Conservation (phyloP, 1,140 invertebrate species). For the Laupala kohalensis region DNA sequence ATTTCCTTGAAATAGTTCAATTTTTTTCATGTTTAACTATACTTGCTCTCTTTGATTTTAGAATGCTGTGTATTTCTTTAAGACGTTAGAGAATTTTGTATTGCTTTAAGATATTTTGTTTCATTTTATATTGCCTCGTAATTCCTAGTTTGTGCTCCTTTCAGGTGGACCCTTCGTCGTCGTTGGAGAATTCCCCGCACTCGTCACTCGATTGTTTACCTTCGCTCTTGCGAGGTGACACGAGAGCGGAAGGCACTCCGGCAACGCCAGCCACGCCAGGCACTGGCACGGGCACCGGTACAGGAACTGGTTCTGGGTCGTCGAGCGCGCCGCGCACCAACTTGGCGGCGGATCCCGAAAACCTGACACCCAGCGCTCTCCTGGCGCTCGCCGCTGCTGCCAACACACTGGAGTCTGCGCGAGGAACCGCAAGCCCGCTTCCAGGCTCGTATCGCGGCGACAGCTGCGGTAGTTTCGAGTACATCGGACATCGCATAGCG, state of each 20-base stretch:
- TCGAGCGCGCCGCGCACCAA: background rate
- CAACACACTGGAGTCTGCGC: slow-evolving; percentile 25
- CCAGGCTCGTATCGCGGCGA: slow-evolving; percentile 34
- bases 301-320: background rate
- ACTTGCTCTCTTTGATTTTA: too few relatives aligned
- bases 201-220: slow-evolving; percentile 33
- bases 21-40: too few relatives aligned
- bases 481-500: slow-evolving; percentile 26
- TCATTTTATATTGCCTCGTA: too few relatives aligned
- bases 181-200: slow-evolving; percentile 31
- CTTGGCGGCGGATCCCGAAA: slow-evolving; percentile 22
- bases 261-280: background rate
- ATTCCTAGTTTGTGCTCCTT: too few relatives aligned
- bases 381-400: slow-evolving; percentile 27
- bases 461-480: slow-evolving; percentile 49
- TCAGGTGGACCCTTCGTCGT: slow-evolving; percentile 29
- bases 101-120: too few relatives aligned
- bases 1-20: background rate
- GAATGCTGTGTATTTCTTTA: too few relatives aligned
- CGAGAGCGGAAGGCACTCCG: background rate
- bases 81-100: too few relatives aligned
- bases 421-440: slow-evolving; percentile 25
- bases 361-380: slow-evolving; percentile 31
- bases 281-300: background rate
- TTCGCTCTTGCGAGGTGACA: slow-evolving; percentile 26